A percentile compares a stretch with the other conserved stretches of the same genome.
Conservation (phyloP, 2,113 vertebrate species). For the Anguilla japonica region DNA sequence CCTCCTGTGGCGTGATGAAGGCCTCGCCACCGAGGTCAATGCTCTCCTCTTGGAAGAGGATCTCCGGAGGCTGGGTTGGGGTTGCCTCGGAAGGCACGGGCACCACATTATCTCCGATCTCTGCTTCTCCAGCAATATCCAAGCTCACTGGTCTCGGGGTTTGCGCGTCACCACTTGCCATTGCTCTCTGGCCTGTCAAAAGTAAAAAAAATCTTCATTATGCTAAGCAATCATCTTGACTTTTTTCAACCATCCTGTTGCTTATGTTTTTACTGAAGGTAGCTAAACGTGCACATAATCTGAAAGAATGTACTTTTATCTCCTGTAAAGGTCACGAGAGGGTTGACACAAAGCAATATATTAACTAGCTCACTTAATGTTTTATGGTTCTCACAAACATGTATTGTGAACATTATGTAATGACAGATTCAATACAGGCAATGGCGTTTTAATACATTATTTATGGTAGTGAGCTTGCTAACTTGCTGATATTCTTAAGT, state of each 20-base stretch:
- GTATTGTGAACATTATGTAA: no score
- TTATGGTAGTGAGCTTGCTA: no score
- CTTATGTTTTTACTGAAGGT: no score
- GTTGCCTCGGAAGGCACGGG: slow-evolving; percentile 18
- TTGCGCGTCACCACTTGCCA: slow-evolving; percentile 73
- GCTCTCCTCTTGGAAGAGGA: slow-evolving; percentile 81
- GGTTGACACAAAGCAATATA: no score
- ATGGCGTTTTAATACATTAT: no score
- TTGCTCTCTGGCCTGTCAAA: slow-evolving; percentile 44
- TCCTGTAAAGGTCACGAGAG: no score
- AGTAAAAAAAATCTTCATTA: background rate
- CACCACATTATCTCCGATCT: background rate
- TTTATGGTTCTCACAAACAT: no score
- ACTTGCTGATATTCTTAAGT: no score
- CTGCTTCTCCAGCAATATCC: slow-evolving; percentile 50
- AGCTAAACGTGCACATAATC: background rate
- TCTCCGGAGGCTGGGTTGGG: slow-evolving; percentile 49
- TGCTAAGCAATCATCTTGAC: background rate
- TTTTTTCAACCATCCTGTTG: background rate
- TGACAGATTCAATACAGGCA: no score
- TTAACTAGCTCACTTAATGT: no score
- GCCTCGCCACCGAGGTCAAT: slow-evolving; percentile 84
- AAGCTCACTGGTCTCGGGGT: slow-evolving; percentile 67
- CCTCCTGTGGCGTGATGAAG: slow-evolving; percentile 78
- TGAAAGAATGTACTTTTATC: no score